Base-by-base conservation (phyloP, 2,888 invertebrate genomes). In the Enchytraeus crypticus region DNA sequence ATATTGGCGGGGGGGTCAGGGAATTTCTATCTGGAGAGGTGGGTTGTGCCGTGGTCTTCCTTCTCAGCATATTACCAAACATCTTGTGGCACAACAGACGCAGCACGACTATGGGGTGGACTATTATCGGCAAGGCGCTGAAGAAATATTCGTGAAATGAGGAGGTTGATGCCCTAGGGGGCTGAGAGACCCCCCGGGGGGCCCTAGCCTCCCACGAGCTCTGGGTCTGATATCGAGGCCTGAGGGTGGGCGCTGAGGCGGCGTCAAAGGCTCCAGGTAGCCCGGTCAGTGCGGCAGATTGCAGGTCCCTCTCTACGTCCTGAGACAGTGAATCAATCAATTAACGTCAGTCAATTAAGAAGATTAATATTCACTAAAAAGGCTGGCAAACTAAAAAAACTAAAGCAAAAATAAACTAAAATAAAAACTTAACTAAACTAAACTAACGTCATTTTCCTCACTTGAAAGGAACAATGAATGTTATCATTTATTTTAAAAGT, bases 31-130 rank as follows among this genome's bases (percentile, higher is more conserved):
- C 57, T 3, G 57, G 57, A 1, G 57, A 46, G 5, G 57, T 27
- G 14, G 57, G 30, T 23, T 57, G 57, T 51, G 30, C n/a, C 69
- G 80, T 32, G 76, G 79, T 71, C 78, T 80, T 76, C 61, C 83
- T 74, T 11, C 82, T 78, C 43, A 82, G 78, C 81, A 80, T 79
- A 60, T 82, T 82, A 51, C 82, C 82, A 60, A 84, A 81, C 62
- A 84, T 76, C 61, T 83, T 79, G 72, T 84, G 84, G 62, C 83
- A 81, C 33, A 84, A 77, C 53, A 84, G 77, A 27, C 84, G 76
- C 46, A 84, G 73, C 45, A 84, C 75, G 56, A 84, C 82, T 38
- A 84, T 77, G 1, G 84, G 84, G 71, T 82, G 82, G 56, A 84
- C 79, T 11, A 83, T 78, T 66, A 82, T 76, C 2, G 84, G 82